Percentiles rank a stretch among this genome's conserved stretches.
These are phyloP conservation scores for Scomber japonicus DNA, from an alignment of 2,113 vertebrate genomes.

Conservation along the genomic window DNA sequence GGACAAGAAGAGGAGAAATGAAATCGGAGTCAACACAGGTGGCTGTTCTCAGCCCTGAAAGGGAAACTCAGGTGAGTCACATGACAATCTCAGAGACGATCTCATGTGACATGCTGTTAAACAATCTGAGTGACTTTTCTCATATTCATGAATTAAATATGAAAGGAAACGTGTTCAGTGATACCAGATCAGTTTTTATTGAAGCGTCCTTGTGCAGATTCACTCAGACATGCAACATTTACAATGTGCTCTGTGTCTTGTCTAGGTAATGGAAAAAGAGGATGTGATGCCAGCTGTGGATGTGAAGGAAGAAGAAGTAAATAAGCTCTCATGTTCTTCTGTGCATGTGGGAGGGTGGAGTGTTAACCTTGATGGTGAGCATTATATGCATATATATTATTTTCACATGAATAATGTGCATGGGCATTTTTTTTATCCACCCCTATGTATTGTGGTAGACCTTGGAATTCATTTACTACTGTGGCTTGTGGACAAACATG, in stretches of 20 bases:
- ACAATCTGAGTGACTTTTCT: not conserved
- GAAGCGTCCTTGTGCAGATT: not conserved
- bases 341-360: slow-evolving; percentile 45
- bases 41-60: slow-evolving; percentile 20
- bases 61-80: slow-evolving; percentile 51
- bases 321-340: slow-evolving; percentile 41
- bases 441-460: not conserved
- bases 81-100: not conserved
- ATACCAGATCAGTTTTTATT: not conserved
- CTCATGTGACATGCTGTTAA: not conserved
- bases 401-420: too few species aligned
- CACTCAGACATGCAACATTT: too few species aligned
- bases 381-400: not conserved
- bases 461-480: not conserved
- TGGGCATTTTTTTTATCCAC: too few species aligned
- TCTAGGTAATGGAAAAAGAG: slow-evolving; percentile 2
- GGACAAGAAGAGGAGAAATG: slow-evolving; percentile 52
- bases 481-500: not conserved
- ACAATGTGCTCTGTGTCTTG: not conserved
- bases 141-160: not conserved
- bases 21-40: not conserved
- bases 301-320: slow-evolving; percentile 65
- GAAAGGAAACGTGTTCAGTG: not conserved
- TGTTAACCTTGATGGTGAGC: slow-evolving; percentile 44
- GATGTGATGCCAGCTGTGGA: slow-evolving; percentile 21